A percentile compares a stretch with the other conserved stretches of the same genome.
Conservation (phyloP, 2,888 invertebrate species). For the Busseola fusca region DNA sequence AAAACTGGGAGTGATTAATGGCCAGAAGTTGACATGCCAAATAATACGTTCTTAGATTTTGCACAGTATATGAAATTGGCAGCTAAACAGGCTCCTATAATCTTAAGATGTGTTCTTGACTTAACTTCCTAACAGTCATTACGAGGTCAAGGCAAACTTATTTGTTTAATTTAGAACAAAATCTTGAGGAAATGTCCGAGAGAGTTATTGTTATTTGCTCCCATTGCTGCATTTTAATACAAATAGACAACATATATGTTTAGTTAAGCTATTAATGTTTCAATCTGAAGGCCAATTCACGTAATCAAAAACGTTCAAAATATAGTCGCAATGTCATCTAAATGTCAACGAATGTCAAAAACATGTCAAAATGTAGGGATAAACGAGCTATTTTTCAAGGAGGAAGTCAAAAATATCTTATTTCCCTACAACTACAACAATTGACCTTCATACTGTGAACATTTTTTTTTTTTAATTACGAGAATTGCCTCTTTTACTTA, state of each 20-base stretch:
- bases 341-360: too few relatives aligned
- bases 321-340: too few relatives aligned
- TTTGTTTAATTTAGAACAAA: slow-evolving; percentile 31
- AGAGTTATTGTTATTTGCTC: slow-evolving; percentile 5
- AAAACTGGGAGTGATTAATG: not conserved
- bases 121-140: slow-evolving; percentile 35
- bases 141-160: slow-evolving; percentile 25
- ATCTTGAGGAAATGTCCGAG: slow-evolving; percentile 27
- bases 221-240: not conserved
- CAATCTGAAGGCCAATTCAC: too few relatives aligned
- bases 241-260: not conserved
- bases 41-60: not conserved
- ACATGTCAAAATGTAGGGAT: too few relatives aligned
- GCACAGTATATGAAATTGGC: slow-evolving; percentile 14
- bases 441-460: too few relatives aligned
- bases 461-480: too few relatives aligned
- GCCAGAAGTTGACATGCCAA: not conserved
- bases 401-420: too few relatives aligned
- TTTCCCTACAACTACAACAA: too few relatives aligned
- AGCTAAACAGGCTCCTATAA: slow-evolving; percentile 29
- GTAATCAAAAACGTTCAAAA: too few relatives aligned
- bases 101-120: slow-evolving; percentile 44
- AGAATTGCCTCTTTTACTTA: too few relatives aligned
- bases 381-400: too few relatives aligned
- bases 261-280: too few relatives aligned